Conservation (phyloP, 1,140 invertebrate species). For the Dendrolimus punctatus region DNA sequence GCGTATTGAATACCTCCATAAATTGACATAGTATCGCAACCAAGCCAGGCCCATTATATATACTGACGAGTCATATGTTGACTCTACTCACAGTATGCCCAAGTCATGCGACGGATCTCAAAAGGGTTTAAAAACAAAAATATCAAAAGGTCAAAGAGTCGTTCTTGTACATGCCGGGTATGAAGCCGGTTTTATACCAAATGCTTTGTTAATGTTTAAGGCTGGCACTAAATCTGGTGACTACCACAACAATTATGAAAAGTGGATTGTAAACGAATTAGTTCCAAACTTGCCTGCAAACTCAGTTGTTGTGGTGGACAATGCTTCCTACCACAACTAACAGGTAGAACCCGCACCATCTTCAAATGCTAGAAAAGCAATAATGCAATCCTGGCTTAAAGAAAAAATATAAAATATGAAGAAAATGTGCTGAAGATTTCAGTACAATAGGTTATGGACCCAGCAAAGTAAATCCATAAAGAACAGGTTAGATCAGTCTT, state of each 20-base stretch:
- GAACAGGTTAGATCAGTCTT: no score
- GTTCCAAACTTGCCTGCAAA: slow-evolving; percentile 3
- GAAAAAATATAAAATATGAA: slow-evolving; percentile 1
- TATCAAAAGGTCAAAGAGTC: slow-evolving; percentile 26
- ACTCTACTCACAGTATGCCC: slow-evolving; percentile 7
- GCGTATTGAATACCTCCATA: no score
- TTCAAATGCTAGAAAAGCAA: slow-evolving; percentile 1
- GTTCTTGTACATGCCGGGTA: slow-evolving; percentile 29
- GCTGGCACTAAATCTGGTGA: not conserved
- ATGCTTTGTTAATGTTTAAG: slow-evolving; percentile 1
- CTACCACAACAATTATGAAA: slow-evolving; percentile 4
- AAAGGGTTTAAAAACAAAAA: slow-evolving; percentile 18
- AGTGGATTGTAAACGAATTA: not conserved
- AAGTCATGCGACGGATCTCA: slow-evolving; percentile 11
- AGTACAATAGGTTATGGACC: no score
- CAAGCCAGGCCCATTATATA: slow-evolving; percentile 14
- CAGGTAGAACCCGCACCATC: not conserved
- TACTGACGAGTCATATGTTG: slow-evolving; percentile 16
- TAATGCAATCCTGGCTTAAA: not conserved
- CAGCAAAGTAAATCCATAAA: no score
- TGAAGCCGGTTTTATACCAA: slow-evolving; percentile 4
- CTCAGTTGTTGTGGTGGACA: slow-evolving; percentile 6
- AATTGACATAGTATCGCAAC: no score
- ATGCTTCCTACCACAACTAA: not conserved
- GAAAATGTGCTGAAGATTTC: not conserved